Conservation (phyloP, 23 tunicate genomes). For the Clavelina lepadiformis region DNA sequence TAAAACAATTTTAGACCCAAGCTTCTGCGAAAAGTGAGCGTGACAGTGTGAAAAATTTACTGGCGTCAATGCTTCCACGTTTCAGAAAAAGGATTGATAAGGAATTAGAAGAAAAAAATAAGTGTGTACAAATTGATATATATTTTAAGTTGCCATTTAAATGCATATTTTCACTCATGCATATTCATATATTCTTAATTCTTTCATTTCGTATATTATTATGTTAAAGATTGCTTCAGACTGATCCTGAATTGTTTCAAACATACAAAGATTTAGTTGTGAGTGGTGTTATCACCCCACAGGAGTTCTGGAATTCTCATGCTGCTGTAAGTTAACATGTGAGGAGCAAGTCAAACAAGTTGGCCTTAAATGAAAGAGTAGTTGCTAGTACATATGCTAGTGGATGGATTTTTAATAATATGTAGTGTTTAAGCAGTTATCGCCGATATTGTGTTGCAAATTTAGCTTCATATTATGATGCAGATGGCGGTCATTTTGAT, state of each 20-base stretch:
- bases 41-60: conserved; percentile 54
- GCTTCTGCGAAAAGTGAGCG: conserved; percentile 57
- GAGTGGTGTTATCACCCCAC: conserved; percentile 56
- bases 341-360: not conserved
- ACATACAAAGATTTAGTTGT: conserved; percentile 87
- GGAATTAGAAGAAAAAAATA: conserved; percentile 90
- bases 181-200: not conserved
- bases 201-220: not conserved
- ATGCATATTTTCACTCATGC: not conserved
- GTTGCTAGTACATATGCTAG: too few relatives aligned
- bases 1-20: conserved; percentile 21
- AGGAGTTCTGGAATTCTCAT: conserved; percentile 91
- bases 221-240: conserved; percentile 53
- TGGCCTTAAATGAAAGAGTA: too few relatives aligned
- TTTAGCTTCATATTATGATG: too few relatives aligned
- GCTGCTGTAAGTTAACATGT: conserved; percentile 54
- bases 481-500: too few relatives aligned
- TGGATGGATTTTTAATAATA: too few relatives aligned
- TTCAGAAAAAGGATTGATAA: conserved; percentile 80
- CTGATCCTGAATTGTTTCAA: conserved; percentile 74
- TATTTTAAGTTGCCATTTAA: too few relatives aligned
- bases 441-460: too few relatives aligned
- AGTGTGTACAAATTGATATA: conserved; percentile 5
- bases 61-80: conserved; percentile 74
- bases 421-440: too few relatives aligned